Percentiles rank a stretch among this genome's conserved stretches.
phyloP scores from a whole-genome alignment of 2,888 invertebrate genomes.

The Oligia fasciuncula region DNA sequence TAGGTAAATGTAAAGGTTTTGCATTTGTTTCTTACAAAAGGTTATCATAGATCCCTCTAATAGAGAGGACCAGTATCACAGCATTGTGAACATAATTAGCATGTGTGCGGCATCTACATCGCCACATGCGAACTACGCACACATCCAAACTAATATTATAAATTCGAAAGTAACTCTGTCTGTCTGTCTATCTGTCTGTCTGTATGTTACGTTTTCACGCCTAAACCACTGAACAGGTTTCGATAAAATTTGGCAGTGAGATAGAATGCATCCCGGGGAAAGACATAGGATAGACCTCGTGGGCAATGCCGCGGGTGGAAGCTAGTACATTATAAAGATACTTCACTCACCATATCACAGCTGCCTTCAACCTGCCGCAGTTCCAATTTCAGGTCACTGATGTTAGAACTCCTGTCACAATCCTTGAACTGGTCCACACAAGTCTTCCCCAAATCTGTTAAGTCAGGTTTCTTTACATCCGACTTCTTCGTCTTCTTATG shows the following conservation, averaged over 20 bases:
- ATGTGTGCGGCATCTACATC: too few relatives aligned
- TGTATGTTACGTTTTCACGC: too few relatives aligned
- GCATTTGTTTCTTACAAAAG: not conserved
- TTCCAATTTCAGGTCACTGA: constrained; percentile 97
- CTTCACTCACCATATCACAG: constrained; percentile 91
- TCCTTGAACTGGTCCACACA: constrained; percentile 90
- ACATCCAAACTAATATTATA: too few relatives aligned
- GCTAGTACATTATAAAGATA: not conserved
- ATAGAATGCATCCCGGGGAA: too few relatives aligned
- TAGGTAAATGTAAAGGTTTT: not conserved
- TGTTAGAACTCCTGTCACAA: constrained; percentile 96
- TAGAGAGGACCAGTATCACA: not conserved
- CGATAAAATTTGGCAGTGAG: too few relatives aligned
- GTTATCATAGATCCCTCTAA: not conserved
- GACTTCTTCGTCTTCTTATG: constrained; percentile 90
- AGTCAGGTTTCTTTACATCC: constrained; percentile 90
- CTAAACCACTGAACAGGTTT: too few relatives aligned
- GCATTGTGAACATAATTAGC: not conserved
- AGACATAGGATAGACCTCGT: too few relatives aligned
- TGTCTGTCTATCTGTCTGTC: too few relatives aligned
- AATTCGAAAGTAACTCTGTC: too few relatives aligned
- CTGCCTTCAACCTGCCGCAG: constrained; percentile 95
- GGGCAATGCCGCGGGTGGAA: too few relatives aligned
- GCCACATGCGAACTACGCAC: too few relatives aligned
- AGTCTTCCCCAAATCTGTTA: constrained; percentile 81